Conservation (phyloP, 2,888 invertebrate genomes). For the Cloeon dipterum region DNA sequence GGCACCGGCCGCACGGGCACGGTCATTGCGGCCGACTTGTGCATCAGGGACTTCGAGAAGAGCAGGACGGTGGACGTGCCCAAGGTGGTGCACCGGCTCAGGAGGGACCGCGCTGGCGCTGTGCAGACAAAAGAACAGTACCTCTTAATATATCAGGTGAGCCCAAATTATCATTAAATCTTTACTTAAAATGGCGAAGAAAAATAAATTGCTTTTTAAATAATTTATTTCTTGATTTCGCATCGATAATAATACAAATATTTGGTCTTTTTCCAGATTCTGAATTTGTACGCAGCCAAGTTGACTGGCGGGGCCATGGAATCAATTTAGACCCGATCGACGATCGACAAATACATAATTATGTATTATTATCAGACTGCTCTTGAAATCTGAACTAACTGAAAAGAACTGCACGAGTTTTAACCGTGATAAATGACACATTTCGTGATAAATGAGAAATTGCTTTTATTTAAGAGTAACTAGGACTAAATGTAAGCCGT, state of each 20-base stretch:
- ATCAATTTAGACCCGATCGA: slow-evolving; percentile 13
- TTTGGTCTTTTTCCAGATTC: slow-evolving; percentile 31
- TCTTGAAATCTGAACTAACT: too few relatives aligned
- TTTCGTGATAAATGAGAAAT: too few relatives aligned
- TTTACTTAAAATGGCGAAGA: background rate
- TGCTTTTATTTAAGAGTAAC: too few relatives aligned
- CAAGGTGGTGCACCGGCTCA: slow-evolving; percentile 56
- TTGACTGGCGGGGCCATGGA: slow-evolving; percentile 49
- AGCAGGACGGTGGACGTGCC: slow-evolving; percentile 66
- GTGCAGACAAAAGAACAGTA: slow-evolving; percentile 85
- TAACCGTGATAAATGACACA: too few relatives aligned
- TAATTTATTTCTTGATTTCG: slow-evolving; percentile 4
- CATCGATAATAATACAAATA: background rate
- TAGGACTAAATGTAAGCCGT: too few relatives aligned
- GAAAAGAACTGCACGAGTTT: too few relatives aligned
- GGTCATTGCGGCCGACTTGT: slow-evolving; percentile 63
- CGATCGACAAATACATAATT: too few relatives aligned
- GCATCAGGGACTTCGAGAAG: slow-evolving; percentile 66
- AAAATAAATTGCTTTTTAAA: background rate
- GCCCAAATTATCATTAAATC: slow-evolving; percentile 3
- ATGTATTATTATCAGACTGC: too few relatives aligned
- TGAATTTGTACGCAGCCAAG: slow-evolving; percentile 64
- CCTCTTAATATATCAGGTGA: slow-evolving; percentile 73
- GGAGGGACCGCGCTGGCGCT: slow-evolving; percentile 70
- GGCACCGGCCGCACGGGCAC: slow-evolving; percentile 78